phyloP scores from a whole-genome alignment of 2,113 vertebrate genomes.

The Microcebus lehilahytsara region DNA sequence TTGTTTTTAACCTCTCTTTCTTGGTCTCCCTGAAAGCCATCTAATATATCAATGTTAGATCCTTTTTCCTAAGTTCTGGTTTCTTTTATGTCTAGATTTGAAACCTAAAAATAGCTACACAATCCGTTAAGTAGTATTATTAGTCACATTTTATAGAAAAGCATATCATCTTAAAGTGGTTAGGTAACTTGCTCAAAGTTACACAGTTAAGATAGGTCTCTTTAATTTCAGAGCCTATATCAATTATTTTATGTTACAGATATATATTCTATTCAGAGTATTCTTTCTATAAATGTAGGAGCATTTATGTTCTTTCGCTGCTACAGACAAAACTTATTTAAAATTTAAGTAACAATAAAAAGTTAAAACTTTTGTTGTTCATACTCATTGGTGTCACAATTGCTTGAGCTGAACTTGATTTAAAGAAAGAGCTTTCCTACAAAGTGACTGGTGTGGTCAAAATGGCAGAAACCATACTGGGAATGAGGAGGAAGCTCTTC shows the following conservation, averaged over 20 bases:
- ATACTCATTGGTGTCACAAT: background rate
- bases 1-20: background rate
- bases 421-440: background rate
- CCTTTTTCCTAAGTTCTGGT: background rate
- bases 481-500: background rate
- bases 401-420: background rate
- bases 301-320: background rate
- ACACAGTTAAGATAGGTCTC: background rate
- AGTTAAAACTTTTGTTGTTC: background rate
- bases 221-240: background rate
- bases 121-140: background rate
- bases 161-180: slow-evolving; percentile 77
- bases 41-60: background rate
- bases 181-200: background rate
- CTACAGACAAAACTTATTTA: background rate
- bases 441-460: background rate
- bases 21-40: background rate
- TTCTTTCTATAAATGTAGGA: background rate
- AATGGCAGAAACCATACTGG: background rate
- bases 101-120: background rate
- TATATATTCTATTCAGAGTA: background rate
- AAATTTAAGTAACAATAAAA: background rate
- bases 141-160: slow-evolving; percentile 56
- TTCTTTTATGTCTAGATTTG: slow-evolving; percentile 13
- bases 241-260: background rate